Base-by-base conservation (phyloP, 2,797 vertebrate genomes). In the Botia kubotai region DNA sequence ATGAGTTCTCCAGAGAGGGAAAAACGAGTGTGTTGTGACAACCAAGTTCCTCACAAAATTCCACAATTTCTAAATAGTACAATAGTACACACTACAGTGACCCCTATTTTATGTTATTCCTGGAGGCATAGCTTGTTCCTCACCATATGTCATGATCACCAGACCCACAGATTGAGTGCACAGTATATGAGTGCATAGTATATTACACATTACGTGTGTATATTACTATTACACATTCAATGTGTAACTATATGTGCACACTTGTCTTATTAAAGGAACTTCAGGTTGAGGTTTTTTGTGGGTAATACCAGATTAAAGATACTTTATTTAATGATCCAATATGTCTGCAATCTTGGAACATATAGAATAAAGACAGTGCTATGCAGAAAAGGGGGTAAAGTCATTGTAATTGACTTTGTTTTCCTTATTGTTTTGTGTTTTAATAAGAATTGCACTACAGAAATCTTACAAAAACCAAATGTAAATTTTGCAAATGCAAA, bases 61-160 rank as follows among this genome's bases (percentile, higher is more conserved):
- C 17, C 26, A 16, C 11, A 50, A 52, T 70, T 19, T 62, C 55
- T 79, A 79, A 79, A 52, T 50, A 21, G 17, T 4, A 7, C 19
- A 62, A 21, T 2, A 33, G 3, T 48, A n/a, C 7, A 21, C 1
- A 33, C 5, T 48, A n/a, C 7, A 29, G 2, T n/a, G 6, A 46
- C n/a, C 67, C 23, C 4, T 26, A 1, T 60, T 60, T 52, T 17
- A 52, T 52, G 55, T 7, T 21, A 19, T 57, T 57, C 1, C 7
- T 16, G 1, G 14, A 19, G 4, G 26, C 19, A 53, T 3, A 55
- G 29, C 19, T 55, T 36, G 19, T 46, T 48, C 4, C 46, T 75
- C 48, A 48, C 23, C 23, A 14, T 26, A 60, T 46, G 7, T 16
- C 16, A 33, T 57, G n/a, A 57, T 57, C 10, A 46, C 2, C 10